These are phyloP conservation scores for Anoncus sp. DNA, from an alignment of 2,888 invertebrate genomes.

Conservation along the genomic window DNA sequence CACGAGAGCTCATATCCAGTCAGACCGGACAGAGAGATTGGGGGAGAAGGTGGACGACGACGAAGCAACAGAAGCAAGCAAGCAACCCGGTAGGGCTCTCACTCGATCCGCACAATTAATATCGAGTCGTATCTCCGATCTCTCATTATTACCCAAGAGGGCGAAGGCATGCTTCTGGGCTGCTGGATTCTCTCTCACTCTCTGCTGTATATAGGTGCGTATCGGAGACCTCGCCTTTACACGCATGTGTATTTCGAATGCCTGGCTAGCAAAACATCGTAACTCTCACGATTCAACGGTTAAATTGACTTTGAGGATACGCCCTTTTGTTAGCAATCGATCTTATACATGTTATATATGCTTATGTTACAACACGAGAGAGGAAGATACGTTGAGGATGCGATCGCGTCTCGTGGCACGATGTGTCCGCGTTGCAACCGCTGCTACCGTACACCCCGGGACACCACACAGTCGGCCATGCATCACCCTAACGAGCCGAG, in stretches of 20 bases:
- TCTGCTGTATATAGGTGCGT: constrained; percentile 27
- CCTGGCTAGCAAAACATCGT: neutral
- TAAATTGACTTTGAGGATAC: neutral
- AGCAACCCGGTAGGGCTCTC: constrained; percentile 52
- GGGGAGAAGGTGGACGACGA: constrained; percentile 8
- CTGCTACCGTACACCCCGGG: constrained; percentile 82
- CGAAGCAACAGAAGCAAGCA: constrained; percentile 57
- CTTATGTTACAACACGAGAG: constrained; percentile 12
- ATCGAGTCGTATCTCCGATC: constrained; percentile 82
- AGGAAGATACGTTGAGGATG: constrained; percentile 39
- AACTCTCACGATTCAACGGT: neutral
- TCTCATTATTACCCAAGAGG: constrained; percentile 81
- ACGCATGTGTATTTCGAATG: neutral
- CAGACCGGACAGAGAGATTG: constrained; percentile 71
- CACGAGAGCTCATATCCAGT: constrained; percentile 67
- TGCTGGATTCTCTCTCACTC: constrained; percentile 13
- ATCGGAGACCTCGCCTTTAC: constrained; percentile 15
- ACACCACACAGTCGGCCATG: constrained; percentile 80
- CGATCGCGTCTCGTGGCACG: constrained; percentile 59
- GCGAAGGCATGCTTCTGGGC: constrained; percentile 43
- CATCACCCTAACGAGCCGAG: constrained; percentile 82
- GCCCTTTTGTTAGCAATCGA: too few species aligned
- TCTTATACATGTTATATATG: constrained; percentile 1
- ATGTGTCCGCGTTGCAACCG: constrained; percentile 70
- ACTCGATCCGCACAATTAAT: constrained; percentile 81